phyloP scores from a whole-genome alignment of 1,140 invertebrate species.

The Apis laboriosa region DNA sequence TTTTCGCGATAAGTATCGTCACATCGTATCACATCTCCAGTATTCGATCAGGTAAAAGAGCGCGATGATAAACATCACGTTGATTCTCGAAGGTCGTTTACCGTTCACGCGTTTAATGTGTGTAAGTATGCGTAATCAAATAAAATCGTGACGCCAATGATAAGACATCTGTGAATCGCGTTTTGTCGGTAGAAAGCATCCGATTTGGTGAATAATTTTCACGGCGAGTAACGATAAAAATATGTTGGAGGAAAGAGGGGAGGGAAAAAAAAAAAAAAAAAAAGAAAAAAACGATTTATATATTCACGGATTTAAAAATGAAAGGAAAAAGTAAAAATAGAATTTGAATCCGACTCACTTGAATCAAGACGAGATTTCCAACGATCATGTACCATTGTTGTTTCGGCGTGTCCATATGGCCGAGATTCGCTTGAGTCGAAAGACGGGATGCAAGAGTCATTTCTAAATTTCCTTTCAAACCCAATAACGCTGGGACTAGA shows the following conservation, averaged over 20 bases:
- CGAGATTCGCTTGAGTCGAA: slow-evolving; percentile 94
- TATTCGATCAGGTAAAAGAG: neutral
- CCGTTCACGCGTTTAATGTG: slow-evolving; percentile 47
- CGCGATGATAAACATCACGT: slow-evolving; percentile 41
- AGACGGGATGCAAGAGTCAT: slow-evolving; percentile 98
- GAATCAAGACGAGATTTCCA: slow-evolving; percentile 94
- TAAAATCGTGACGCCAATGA: slow-evolving; percentile 68
- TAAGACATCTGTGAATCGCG: slow-evolving; percentile 49
- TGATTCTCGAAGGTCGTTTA: slow-evolving; percentile 53
- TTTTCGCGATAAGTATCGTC: too few relatives aligned
- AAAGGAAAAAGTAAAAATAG: slow-evolving; percentile 3
- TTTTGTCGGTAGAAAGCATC: neutral
- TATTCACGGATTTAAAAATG: neutral
- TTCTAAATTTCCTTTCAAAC: slow-evolving; percentile 97
- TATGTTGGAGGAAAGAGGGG: neutral
- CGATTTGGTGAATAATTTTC: neutral
- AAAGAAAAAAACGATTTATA: neutral
- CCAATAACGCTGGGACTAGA: slow-evolving; percentile 96
- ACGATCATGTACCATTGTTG: slow-evolving; percentile 89
- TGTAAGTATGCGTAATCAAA: slow-evolving; percentile 53
- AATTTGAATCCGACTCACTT: slow-evolving; percentile 76
- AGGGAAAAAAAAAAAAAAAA: too few relatives aligned
- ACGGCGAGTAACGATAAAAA: neutral
- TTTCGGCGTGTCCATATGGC: slow-evolving; percentile 87
- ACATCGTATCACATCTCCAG: too few relatives aligned